These are phyloP conservation scores for Rugalucina vietnamica DNA, from an alignment of 2,888 invertebrate genomes.

Conservation along the genomic window DNA sequence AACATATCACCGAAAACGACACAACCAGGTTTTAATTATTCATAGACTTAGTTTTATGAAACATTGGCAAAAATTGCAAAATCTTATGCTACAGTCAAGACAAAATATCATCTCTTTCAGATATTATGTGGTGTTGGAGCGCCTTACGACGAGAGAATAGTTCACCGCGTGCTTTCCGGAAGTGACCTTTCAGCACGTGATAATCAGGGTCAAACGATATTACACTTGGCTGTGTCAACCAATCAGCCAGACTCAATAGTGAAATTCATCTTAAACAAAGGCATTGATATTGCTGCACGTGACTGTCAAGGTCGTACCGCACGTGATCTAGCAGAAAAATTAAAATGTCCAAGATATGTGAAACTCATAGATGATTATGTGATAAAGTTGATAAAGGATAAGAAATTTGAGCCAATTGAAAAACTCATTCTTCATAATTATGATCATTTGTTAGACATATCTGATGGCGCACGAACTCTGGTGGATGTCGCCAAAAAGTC, in stretches of 20 bases:
- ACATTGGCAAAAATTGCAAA: too few species aligned
- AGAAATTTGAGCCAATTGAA: slow-evolving; percentile 74
- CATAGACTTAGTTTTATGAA: too few species aligned
- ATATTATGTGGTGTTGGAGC: slow-evolving; percentile 69
- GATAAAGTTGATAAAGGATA: slow-evolving; percentile 71
- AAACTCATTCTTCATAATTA: slow-evolving; percentile 79
- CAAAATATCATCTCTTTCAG: slow-evolving; percentile 67
- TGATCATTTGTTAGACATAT: slow-evolving; percentile 79
- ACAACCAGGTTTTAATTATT: too few species aligned
- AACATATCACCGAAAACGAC: too few species aligned
- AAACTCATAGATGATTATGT: slow-evolving; percentile 71
- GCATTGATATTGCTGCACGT: slow-evolving; percentile 72
- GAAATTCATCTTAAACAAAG: slow-evolving; percentile 61
- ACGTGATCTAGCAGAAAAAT: slow-evolving; percentile 69
- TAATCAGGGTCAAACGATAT: slow-evolving; percentile 72
- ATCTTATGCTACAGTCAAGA: too few species aligned
- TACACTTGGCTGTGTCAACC: slow-evolving; percentile 71
- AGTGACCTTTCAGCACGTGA: slow-evolving; percentile 74
- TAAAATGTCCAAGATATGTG: slow-evolving; percentile 62
- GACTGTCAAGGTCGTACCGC: slow-evolving; percentile 74
- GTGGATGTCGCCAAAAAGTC: slow-evolving; percentile 77
- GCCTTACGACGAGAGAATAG: slow-evolving; percentile 72
- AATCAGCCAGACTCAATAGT: slow-evolving; percentile 66
- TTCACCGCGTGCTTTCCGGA: slow-evolving; percentile 71
- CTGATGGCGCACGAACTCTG: slow-evolving; percentile 68